Base-by-base conservation (phyloP, 2,113 vertebrate genomes). In the Lophius piscatorius region DNA sequence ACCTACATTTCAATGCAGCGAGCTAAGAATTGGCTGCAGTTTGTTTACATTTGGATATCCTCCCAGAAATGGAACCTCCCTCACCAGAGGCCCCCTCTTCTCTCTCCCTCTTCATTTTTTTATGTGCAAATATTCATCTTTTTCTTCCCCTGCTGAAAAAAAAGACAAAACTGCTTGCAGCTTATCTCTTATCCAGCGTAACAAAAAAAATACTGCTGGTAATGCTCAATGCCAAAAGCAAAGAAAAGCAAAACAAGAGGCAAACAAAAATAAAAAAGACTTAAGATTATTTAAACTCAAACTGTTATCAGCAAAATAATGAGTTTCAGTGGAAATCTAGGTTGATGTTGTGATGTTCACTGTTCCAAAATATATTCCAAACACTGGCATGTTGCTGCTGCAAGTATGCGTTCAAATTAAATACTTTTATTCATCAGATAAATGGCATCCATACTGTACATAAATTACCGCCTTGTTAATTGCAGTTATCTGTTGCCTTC, bases 1-100 rank as follows among this genome's bases (percentile, higher is more conserved):
- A 52, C 42, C 47, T 35, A 68, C 44, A 75, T 73, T 71, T 80
- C 65, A 55, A 26, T 1, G 22, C 47, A 22, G 44, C 34, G 18
- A 70, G 70, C 61, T 64, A 65, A 80, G 64, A 74, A 67, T 36
- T 26, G 69, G 20, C 55, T 1, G 4, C 1, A 9, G 47, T 74
- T 85, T 90, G 85, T 90, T 90, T 90, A 88, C 82, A 82, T 85
- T 78, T 76, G 67, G 70, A 90, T 78, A 84, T 88, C 88, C 84
- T 87, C 76, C 80, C 70, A 76, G 46, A 81, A 46, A 58, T 74
- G 69, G 75, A 77, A 31, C 81, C 80, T 87, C 84, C 83, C 81
- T 81, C 77, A 70, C 34, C 35, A 81, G 71, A 63, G 64, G 34
- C 67, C 64, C 68, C 51, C 48, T 60, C 31, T 18, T 20, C 34